Base-by-base conservation (phyloP, 2,888 invertebrate genomes). In the Cheilosia variabilis region DNA sequence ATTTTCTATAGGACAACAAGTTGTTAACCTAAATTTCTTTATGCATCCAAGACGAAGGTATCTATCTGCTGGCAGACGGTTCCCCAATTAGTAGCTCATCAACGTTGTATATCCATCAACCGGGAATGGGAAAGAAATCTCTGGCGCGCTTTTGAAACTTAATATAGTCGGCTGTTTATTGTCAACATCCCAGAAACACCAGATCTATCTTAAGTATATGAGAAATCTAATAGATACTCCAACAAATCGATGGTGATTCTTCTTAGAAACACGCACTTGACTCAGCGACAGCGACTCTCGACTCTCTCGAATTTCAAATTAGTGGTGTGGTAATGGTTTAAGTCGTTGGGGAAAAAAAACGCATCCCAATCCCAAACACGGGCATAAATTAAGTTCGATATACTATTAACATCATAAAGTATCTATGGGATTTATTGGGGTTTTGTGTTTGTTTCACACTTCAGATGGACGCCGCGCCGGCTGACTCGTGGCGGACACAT, bases 51-150 rank as follows among this genome's bases (percentile, higher is more conserved):
- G 75, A 15, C 19, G 45, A 55, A 1, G 27, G 27, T 27, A 17
- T 73, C 55, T 17, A n/a, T 34, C 19, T 5, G 34, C 43, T 76
- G 31, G 52, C 68, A 60, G 60, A 9, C 22, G 60, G 68, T 68
- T 53, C 34, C 60, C 76, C 76, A 76, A 76, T 76, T 76, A 76
- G 76, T 68, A 76, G 76, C 68, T 76, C 52, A 68, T 76, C 66
- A 52, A 27, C 24, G 52, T 24, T 52, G 52, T 41, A 22, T 50
- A 60, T 68, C 76, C 41, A 76, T 76, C 66, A 76, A 10, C 17
- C 17, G 4, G 34, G 31, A n/a, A 52, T 45, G 45, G 27, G 52
- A 63, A 15, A 22, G 65, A 72, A 52, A 73, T 37, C 58, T 31
- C 13, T 52, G 1, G 15, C 52, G 52, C 19, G 71, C 45, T 53